Conservation (phyloP, 1,140 invertebrate genomes). For the Penaeus chinensis region DNA sequence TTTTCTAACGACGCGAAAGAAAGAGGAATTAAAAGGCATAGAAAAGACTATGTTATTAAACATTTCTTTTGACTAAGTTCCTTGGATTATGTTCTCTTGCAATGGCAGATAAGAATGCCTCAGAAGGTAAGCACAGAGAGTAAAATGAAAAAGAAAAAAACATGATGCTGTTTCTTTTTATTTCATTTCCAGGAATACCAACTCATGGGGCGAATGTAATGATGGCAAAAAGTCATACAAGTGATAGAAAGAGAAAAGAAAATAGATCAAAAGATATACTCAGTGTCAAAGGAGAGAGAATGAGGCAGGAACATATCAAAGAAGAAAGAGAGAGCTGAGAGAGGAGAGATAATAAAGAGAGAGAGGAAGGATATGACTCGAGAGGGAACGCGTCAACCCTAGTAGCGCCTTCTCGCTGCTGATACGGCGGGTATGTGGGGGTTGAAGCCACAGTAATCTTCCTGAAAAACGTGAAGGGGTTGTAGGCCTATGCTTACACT, state of each 20-base stretch:
- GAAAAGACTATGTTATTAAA: no score
- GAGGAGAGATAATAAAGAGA: not conserved
- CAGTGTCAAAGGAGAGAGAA: not conserved
- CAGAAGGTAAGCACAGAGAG: no score
- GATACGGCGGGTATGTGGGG: slow-evolving; percentile 44
- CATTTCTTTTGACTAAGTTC: no score
- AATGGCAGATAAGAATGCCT: no score
- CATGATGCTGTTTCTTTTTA: no score
- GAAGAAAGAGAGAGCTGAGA: not conserved
- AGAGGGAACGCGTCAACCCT: not conserved
- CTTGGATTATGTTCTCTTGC: no score
- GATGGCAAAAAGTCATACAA: not conserved
- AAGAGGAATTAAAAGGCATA: no score
- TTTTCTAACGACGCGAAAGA: no score
- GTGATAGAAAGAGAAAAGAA: not conserved
- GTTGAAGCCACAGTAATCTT: slow-evolving; percentile 57
- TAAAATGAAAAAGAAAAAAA: no score
- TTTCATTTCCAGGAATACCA: not conserved
- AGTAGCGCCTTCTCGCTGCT: slow-evolving; percentile 47
- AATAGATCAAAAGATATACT: not conserved
- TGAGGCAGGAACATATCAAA: not conserved
- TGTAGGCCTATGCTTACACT: slow-evolving; percentile 18
- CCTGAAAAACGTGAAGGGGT: slow-evolving; percentile 44
- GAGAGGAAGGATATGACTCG: not conserved
- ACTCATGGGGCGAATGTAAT: not conserved